Evolutionary conservation across 2,888 invertebrate species (phyloP).

Genomic region (Pomacea canaliculata): DNA sequence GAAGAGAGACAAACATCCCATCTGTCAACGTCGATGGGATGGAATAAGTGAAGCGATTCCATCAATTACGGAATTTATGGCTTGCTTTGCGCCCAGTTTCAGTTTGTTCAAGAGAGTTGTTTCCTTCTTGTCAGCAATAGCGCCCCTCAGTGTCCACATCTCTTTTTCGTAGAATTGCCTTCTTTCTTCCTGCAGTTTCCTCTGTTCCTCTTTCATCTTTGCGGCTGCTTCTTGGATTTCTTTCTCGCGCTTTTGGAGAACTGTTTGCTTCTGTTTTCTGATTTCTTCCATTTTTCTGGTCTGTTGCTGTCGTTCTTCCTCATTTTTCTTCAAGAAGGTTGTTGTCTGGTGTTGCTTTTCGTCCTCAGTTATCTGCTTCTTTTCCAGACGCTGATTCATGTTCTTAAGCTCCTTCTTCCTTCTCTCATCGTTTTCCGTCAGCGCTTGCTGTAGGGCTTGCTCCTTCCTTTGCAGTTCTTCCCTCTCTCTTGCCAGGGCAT

Average conservation of each 20-base stretch:
- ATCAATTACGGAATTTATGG: too few species aligned
- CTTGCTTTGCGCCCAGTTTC: too few species aligned
- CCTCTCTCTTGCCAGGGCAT: neutral
- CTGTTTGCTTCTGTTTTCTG: neutral
- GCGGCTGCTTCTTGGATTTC: neutral
- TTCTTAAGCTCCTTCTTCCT: neutral
- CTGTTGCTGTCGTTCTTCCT: neutral
- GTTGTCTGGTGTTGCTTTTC: neutral
- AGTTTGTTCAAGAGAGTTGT: too few species aligned
- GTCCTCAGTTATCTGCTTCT: slow-evolving; percentile 13
- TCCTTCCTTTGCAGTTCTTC: slow-evolving; percentile 5
- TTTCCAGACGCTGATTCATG: slow-evolving; percentile 6
- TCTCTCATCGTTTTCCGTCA: neutral
- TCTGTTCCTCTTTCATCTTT: neutral
- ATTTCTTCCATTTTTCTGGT: neutral
- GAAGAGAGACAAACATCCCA: too few species aligned
- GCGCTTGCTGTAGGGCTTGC: neutral
- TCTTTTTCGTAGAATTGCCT: too few species aligned
- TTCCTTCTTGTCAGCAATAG: too few species aligned
- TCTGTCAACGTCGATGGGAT: too few species aligned
- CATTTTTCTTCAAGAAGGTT: slow-evolving; percentile 1
- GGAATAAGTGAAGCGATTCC: too few species aligned
- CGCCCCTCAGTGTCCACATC: too few species aligned
- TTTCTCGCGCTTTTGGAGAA: neutral
- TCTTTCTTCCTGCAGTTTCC: neutral